phyloP scores from a whole-genome alignment of 2,888 invertebrate genomes.

The Calephelis perditalis region DNA sequence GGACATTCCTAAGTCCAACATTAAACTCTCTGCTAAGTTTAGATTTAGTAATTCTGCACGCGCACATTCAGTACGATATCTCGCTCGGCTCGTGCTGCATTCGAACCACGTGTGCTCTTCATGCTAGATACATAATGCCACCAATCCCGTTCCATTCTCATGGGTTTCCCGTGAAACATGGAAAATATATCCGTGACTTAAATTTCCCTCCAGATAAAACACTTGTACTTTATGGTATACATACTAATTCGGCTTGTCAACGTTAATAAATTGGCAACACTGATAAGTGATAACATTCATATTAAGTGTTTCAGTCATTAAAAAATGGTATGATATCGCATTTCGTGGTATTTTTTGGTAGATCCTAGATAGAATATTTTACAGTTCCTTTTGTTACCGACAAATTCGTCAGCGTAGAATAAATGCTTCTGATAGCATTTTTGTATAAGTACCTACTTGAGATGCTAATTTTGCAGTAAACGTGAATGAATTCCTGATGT shows the following conservation, averaged over 20 bases:
- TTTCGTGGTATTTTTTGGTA: too few species aligned
- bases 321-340: too few species aligned
- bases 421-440: too few species aligned
- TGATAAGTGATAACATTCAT: too few species aligned
- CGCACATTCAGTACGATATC: slow-evolving; percentile 42
- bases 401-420: too few species aligned
- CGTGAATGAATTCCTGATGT: too few species aligned
- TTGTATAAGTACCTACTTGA: too few species aligned
- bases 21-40: slow-evolving; percentile 1
- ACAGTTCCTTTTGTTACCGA: too few species aligned
- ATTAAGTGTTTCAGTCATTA: too few species aligned
- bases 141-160: slow-evolving; percentile 31
- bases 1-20: background rate
- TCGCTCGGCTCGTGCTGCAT: slow-evolving; percentile 49
- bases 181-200: slow-evolving; percentile 25
- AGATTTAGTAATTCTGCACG: slow-evolving; percentile 29
- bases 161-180: slow-evolving; percentile 26
- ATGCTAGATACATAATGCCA: slow-evolving; percentile 63
- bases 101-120: slow-evolving; percentile 35
- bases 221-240: background rate
- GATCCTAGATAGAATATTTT: too few species aligned
- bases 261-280: too few species aligned
- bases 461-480: too few species aligned
- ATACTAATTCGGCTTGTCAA: background rate
- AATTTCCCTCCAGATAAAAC: slow-evolving; percentile 3